phyloP scores from a whole-genome alignment of 2,113 vertebrate genomes.

The Penelope pileata region DNA sequence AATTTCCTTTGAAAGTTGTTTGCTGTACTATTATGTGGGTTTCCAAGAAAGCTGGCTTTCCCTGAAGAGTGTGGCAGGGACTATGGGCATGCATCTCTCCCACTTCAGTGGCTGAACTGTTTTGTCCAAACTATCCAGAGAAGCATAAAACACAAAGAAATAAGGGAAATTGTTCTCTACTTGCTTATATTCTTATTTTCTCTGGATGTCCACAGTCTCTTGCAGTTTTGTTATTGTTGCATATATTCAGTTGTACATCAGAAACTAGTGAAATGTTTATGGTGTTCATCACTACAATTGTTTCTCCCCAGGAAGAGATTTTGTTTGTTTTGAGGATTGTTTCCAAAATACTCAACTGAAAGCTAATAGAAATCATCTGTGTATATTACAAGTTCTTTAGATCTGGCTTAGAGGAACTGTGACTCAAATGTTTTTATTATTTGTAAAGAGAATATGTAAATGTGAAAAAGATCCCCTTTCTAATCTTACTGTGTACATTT shows the following conservation, averaged over 20 bases:
- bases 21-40: not conserved
- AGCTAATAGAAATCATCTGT: not conserved
- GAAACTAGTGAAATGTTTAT: not conserved
- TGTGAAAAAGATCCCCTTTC: not conserved
- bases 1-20: not conserved
- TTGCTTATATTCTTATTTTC: not conserved
- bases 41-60: not conserved
- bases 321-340: not conserved
- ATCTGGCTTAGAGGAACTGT: not conserved
- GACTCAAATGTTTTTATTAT: not conserved
- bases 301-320: not conserved
- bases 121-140: not conserved
- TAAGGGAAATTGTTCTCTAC: not conserved
- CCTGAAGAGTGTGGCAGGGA: not conserved
- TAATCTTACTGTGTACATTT: rapidly evolving
- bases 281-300: not conserved
- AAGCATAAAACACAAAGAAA: not conserved
- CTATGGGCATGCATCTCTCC: not conserved
- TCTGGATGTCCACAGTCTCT: not conserved
- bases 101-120: not conserved
- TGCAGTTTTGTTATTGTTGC: not conserved
- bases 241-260: not conserved
- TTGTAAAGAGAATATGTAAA: not conserved
- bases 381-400: not conserved
- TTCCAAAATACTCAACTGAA: not conserved